Evolutionary conservation across 2,113 vertebrate species (phyloP), one percentile per base, ranked within the genome.

Genomic region (Terrapene triunguis): DNA sequence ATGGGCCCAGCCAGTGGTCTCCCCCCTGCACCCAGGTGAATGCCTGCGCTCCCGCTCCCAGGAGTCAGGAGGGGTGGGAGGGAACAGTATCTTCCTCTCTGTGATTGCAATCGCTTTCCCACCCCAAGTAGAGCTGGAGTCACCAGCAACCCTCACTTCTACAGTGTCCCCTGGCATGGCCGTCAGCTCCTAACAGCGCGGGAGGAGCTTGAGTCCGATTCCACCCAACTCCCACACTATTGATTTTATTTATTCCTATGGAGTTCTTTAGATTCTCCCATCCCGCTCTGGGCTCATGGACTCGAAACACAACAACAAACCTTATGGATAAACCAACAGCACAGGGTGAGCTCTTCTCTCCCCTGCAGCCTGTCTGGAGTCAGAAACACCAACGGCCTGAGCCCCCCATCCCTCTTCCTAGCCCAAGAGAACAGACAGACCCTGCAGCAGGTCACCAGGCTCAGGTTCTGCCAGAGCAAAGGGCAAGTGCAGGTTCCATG

Each of bases 101-200:
- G 5, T 57, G 53, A 94, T 14, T 62, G 25, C 76, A 90, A 42
- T 42, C 27, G 13, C 12, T 25, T 24, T 81, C 44, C 78, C 50
- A 42, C 21, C 0, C 0, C 10, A 0, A n/a, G 35, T 59, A 80
- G 76, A 3, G 80, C 85, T 89, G n/a, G 32, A 21, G n/a, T 76
- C 38, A 12, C 22, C 38, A 44, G 72, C 38, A 76, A 25, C 38
- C 42, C 38, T 76, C 38, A 44, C 22, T 25, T 44, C 38, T 27
- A 6, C 72, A 27, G 38, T 44, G 72, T 42, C 38, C 42, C 12
- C 12, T 44, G 3, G 11, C 38, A 74, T n/a, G 35, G 35, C 65
- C 27, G 2, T 57, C 55, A 57, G 55, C 55, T 57, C 24, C 9
- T 38, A 74, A 42, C 38, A 24, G 22, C 6, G 4, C 4, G 24